phyloP scores from a whole-genome alignment of 2,888 invertebrate genomes.

The Pediacus dermestoides region DNA sequence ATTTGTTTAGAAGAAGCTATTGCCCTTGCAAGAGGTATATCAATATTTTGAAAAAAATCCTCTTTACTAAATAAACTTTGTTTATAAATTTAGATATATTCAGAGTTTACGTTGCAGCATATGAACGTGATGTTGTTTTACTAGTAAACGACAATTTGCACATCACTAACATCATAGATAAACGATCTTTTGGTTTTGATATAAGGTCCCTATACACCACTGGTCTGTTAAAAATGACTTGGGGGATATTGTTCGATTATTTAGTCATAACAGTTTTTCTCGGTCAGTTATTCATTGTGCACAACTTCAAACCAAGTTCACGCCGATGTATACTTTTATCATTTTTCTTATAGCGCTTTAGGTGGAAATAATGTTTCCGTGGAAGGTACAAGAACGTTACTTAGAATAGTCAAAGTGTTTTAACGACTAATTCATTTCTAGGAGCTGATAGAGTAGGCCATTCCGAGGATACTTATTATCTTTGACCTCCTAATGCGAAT shows the following conservation, averaged over 20 bases:
- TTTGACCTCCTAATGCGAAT: conserved; percentile 23
- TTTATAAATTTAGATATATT: background rate
- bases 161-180: background rate
- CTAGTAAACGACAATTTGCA: background rate
- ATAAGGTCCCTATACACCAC: conserved; percentile 12
- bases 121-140: background rate
- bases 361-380: conserved; percentile 2
- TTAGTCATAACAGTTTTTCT: conserved; percentile 28
- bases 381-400: conserved; percentile 16
- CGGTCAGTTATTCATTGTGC: conserved; percentile 29
- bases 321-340: conserved; percentile 28
- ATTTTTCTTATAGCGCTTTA: conserved; percentile 25
- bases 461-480: conserved; percentile 23
- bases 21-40: conserved; percentile 14
- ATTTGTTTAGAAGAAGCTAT: conserved; percentile 23
- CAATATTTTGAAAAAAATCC: background rate
- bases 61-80: background rate
- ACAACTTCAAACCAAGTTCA: conserved; percentile 24
- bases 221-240: conserved; percentile 8
- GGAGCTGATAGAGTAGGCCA: conserved; percentile 29
- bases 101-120: background rate
- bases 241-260: conserved; percentile 23
- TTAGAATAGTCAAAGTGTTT: background rate
- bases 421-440: conserved; percentile 41
- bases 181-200: conserved; percentile 1